These are phyloP conservation scores for Microplitis manilae DNA, from an alignment of 2,888 invertebrate species.

Conservation along the genomic window DNA sequence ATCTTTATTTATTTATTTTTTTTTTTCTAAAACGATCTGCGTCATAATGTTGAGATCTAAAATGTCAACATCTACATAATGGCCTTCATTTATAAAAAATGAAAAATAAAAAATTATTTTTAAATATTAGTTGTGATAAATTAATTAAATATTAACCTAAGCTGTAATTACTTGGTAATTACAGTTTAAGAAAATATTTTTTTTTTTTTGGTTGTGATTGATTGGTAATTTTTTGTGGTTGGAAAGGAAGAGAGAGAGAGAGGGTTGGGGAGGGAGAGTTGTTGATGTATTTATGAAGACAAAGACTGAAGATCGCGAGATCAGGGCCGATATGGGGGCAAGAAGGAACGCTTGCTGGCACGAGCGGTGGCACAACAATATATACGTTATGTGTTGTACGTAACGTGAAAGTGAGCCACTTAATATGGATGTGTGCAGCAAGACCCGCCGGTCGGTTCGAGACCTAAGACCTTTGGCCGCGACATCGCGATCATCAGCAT, in stretches of 20 bases:
- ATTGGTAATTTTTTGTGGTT: not conserved
- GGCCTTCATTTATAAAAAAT: not conserved
- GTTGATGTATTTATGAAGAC: not conserved
- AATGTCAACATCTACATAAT: slow-evolving; percentile 40
- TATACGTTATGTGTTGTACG: not conserved
- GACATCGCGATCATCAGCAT: slow-evolving; percentile 57
- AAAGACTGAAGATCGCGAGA: slow-evolving; percentile 31
- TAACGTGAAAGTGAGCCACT: slow-evolving; percentile 61
- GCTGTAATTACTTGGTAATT: too few species aligned
- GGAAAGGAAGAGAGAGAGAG: not conserved
- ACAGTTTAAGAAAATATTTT: not conserved
- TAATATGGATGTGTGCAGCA: slow-evolving; percentile 61
- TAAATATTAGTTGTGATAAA: not conserved
- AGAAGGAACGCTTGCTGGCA: slow-evolving; percentile 15
- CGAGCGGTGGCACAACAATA: slow-evolving; percentile 34
- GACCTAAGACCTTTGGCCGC: slow-evolving; percentile 60
- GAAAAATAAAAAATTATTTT: slow-evolving; percentile 7
- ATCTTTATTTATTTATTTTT: slow-evolving; percentile 46
- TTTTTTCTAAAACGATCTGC: slow-evolving; percentile 9
- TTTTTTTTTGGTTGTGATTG: not conserved
- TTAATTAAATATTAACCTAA: too few species aligned
- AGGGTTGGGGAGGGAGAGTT: not conserved
- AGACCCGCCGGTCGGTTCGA: slow-evolving; percentile 52
- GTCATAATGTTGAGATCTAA: slow-evolving; percentile 23
- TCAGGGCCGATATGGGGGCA: slow-evolving; percentile 47